Evolutionary conservation across 2,888 invertebrate genomes (phyloP).

Genomic region (Hoplodrina ambigua): DNA sequence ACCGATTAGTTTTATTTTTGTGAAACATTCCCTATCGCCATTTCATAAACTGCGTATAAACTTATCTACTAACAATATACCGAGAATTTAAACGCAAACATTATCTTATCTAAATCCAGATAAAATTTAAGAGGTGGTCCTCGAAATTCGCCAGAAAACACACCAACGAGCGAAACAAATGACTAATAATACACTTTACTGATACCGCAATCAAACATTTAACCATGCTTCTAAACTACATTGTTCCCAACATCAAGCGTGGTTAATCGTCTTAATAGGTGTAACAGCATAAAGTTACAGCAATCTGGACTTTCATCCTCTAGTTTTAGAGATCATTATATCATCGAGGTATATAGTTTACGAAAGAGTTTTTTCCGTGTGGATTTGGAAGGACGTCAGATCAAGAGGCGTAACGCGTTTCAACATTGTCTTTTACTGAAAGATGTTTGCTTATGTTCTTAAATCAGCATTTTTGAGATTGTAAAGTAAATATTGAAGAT

Average conservation of each 20-base stretch:
- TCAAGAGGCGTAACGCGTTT: conserved; percentile 77
- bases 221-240: conserved; percentile 66
- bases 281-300: conserved; percentile 68
- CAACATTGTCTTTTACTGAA: conserved; percentile 68
- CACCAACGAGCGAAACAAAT: conserved; percentile 40
- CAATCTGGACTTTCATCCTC: conserved; percentile 61
- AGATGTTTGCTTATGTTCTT: conserved; percentile 36
- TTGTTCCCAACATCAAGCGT: conserved; percentile 78
- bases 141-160: conserved; percentile 23
- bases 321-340: conserved; percentile 66
- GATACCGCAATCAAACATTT: conserved; percentile 67
- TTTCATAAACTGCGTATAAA: conserved; percentile 12
- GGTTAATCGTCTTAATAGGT: conserved; percentile 81
- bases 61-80: conserved; percentile 11
- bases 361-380: conserved; percentile 76
- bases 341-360: conserved; percentile 59
- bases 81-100: conserved; percentile 12
- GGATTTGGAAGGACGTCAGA: conserved; percentile 78
- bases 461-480: conserved; percentile 12
- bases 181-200: conserved; percentile 54
- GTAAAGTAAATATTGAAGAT: conserved; percentile 10
- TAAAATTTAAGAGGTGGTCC: conserved; percentile 16
- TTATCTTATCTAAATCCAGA: conserved; percentile 50
- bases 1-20: conserved; percentile 11
- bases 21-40: background rate